Base-by-base conservation (phyloP, 53 echinoderm and acorn worm species). In the Holothuria scabra region DNA sequence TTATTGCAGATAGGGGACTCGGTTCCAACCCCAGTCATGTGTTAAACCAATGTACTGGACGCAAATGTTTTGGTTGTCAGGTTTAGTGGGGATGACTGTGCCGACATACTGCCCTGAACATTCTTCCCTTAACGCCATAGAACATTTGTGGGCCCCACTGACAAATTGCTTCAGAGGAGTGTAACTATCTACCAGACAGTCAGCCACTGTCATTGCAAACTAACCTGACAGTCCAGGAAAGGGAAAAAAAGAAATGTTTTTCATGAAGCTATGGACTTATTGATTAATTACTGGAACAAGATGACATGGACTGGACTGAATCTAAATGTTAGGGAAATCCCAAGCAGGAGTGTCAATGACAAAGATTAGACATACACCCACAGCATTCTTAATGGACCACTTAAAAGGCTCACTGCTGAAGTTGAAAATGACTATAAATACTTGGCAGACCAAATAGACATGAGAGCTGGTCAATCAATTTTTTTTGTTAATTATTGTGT, bases 91-190 rank as follows among this genome's bases (percentile, higher is more conserved):
- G 24, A 24, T 80, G 80, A 58, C 8, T 30, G 60, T 80, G 32
- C 65, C 83, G 3, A 66, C 66, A 12, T 83, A 83, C 38, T 61
- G 63, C 19, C 83, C 66, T 0, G 83, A 66, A 3, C 44, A 65
- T 21, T 83, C 67, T 23, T 66, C 83, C 9, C 66, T 64, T 23
- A 83, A 83, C 25, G 66, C 66, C 13, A 66, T 83, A 12, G 83
- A 83, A 28, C 68, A 67, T 67, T 25, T 67, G 8, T 76, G 29
- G 76, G 76, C 52, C 52, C 76, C 76, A 3, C 14, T 49, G 25
- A 63, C 83, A 12, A 65, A 38, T 4, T 22, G 52, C n/a, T 13
- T 76, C 76, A 0, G 48, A 48, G 28, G 48, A 48, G 0, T 46
- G 48, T 20, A n/a, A n/a, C n/a, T n/a, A n/a, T n/a, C n/a, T n/a